phyloP scores from a whole-genome alignment of 1,140 invertebrate genomes.

The Gryllus bimaculatus region DNA sequence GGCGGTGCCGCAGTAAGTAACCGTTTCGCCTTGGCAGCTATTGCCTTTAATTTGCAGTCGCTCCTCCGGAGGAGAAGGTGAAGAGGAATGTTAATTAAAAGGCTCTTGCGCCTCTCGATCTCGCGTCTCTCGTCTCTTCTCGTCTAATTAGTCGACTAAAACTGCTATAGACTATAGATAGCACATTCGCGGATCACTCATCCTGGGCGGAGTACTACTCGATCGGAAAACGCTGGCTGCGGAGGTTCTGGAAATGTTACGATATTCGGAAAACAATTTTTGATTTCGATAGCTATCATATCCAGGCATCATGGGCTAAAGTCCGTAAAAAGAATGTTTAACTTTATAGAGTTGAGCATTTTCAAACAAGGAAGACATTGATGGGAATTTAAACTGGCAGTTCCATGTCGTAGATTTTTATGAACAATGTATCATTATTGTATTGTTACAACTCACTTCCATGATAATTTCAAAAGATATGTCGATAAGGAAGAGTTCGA shows the following conservation, averaged over 20 bases:
- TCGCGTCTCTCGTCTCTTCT: conserved; percentile 21
- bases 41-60: conserved; percentile 33
- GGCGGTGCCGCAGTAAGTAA: conserved; percentile 25
- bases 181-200: conserved; percentile 26
- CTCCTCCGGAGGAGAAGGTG: conserved; percentile 25
- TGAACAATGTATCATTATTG: no score
- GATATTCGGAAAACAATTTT: no score
- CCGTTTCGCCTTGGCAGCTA: conserved; percentile 31
- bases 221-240: no score
- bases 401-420: no score
- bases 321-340: no score
- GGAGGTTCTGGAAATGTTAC: no score
- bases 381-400: no score
- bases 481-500: neutral
- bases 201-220: neutral
- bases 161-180: conserved; percentile 8
- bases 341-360: no score
- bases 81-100: conserved; percentile 40
- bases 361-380: no score
- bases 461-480: neutral
- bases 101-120: conserved; percentile 29
- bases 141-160: conserved; percentile 29
- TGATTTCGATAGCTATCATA: no score
- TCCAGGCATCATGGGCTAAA: no score
- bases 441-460: neutral